These are phyloP conservation scores for Addax nasomaculatus DNA, from an alignment of 2,113 vertebrate genomes.

Conservation along the genomic window DNA sequence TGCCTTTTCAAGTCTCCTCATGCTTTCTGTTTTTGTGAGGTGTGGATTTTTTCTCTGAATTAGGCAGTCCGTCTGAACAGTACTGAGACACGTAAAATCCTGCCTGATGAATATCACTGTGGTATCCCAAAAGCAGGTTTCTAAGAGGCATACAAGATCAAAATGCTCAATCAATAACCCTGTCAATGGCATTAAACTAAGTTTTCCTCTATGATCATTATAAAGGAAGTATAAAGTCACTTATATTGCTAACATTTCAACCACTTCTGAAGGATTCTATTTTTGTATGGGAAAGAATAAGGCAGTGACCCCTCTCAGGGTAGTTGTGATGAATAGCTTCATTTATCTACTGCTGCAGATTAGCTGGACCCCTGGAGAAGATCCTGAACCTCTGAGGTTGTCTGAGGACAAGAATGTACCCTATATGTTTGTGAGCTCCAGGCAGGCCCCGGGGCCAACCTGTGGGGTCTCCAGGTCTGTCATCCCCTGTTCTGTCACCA, in stretches of 20 bases:
- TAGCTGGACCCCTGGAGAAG: constrained; percentile 92
- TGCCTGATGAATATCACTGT: background rate
- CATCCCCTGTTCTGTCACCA: constrained; percentile 95
- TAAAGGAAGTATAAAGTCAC: background rate
- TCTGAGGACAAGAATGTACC: constrained; percentile 98
- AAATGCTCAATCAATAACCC: background rate
- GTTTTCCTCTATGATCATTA: background rate
- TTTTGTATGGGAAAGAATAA: background rate
- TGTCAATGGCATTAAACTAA: background rate
- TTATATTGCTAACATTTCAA: background rate
- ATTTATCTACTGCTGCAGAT: background rate
- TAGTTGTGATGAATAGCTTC: background rate
- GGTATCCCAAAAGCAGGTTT: background rate
- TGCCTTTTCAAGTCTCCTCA: background rate
- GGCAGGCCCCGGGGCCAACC: constrained; percentile 93
- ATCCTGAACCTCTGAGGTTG: constrained; percentile 95
- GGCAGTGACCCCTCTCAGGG: background rate
- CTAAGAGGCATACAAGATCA: background rate
- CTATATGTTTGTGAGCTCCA: constrained; percentile 96
- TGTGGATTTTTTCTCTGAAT: background rate
- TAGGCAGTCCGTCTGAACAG: rapidly evolving
- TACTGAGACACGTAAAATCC: background rate
- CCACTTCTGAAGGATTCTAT: background rate
- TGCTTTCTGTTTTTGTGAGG: background rate
- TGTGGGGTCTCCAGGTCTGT: constrained; percentile 95